A percentile compares a stretch with the other conserved stretches of the same genome.
Evolutionary conservation across 1,140 invertebrate species (phyloP).

Genomic region (Lethrus apterus): DNA sequence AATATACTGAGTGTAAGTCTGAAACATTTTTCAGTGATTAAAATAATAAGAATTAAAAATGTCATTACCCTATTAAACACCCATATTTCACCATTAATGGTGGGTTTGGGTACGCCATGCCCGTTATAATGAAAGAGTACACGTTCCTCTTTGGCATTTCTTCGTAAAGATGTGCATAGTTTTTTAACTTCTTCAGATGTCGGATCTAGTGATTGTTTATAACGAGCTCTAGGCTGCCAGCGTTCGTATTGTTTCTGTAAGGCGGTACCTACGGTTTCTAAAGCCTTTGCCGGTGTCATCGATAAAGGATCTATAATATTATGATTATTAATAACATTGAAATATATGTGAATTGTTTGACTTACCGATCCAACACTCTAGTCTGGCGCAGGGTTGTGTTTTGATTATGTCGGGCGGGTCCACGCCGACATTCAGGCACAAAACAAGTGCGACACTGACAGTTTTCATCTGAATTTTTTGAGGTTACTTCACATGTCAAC

Average conservation of each 20-base stretch:
- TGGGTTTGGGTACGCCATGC: slow-evolving; percentile 97
- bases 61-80: slow-evolving; percentile 88
- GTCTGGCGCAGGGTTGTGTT: slow-evolving; percentile 88
- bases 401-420: slow-evolving; percentile 98
- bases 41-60: background rate
- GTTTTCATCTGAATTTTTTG: slow-evolving; percentile 79
- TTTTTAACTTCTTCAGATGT: slow-evolving; percentile 98
- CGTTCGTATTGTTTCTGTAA: slow-evolving; percentile 95
- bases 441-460: slow-evolving; percentile 95
- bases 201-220: slow-evolving; percentile 94
- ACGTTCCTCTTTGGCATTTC: slow-evolving; percentile 97
- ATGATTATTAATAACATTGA: background rate
- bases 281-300: slow-evolving; percentile 84
- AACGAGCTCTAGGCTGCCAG: slow-evolving; percentile 94
- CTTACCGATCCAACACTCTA: slow-evolving; percentile 96
- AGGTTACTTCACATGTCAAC: slow-evolving; percentile 15
- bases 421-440: slow-evolving; percentile 97
- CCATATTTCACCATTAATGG: slow-evolving; percentile 98
- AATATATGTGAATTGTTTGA: slow-evolving; percentile 5
- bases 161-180: slow-evolving; percentile 85
- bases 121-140: slow-evolving; percentile 99
- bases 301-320: slow-evolving; percentile 64
- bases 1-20: slow-evolving; percentile 98
- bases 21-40: slow-evolving; percentile 16
- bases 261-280: slow-evolving; percentile 86